Conservation (phyloP, 2,888 invertebrate species). For the Spisula subtruncata region DNA sequence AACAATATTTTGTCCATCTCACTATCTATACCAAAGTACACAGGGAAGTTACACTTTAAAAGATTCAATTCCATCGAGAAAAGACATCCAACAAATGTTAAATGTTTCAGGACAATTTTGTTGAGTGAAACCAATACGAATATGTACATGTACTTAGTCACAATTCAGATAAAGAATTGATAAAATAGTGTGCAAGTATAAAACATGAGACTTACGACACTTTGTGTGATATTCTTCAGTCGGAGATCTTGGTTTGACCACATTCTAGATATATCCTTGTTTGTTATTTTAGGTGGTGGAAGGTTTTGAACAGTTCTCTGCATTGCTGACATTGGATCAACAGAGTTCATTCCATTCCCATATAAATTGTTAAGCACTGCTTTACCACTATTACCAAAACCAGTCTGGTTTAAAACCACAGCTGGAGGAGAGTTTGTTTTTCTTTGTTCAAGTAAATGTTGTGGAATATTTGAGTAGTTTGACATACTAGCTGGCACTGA, state of each 20-base stretch:
- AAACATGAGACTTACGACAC: conserved; percentile 62
- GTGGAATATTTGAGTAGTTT: conserved; percentile 54
- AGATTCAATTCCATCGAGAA: too few species aligned
- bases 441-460: conserved; percentile 53
- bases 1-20: too few species aligned
- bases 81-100: too few species aligned
- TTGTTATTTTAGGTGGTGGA: conserved; percentile 74
- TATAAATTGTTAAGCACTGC: conserved; percentile 59
- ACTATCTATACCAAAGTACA: too few species aligned
- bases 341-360: conserved; percentile 39
- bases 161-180: neutral
- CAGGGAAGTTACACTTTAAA: too few species aligned
- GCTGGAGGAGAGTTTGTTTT: conserved; percentile 65
- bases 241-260: conserved; percentile 84
- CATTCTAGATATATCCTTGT: conserved; percentile 82
- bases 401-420: conserved; percentile 70
- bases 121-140: neutral
- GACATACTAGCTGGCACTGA: conserved; percentile 62
- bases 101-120: too few species aligned
- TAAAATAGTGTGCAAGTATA: too few species aligned
- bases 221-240: conserved; percentile 74
- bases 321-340: conserved; percentile 62
- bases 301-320: conserved; percentile 67
- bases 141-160: neutral
- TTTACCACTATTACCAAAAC: conserved; percentile 68